phyloP scores from a whole-genome alignment of 1,140 invertebrate genomes.

The Halictus rubicundus region DNA sequence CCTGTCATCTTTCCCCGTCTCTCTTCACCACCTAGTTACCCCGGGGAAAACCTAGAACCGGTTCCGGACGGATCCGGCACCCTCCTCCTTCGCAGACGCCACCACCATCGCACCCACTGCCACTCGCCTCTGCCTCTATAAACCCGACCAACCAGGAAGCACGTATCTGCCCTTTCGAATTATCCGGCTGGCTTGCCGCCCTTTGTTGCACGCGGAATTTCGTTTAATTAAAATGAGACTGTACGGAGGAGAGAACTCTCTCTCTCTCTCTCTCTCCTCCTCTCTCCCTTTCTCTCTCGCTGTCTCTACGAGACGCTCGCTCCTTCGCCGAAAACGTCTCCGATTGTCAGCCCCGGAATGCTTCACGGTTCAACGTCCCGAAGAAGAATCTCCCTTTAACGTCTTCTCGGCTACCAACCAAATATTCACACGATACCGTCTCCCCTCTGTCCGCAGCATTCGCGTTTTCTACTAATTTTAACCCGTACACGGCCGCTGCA shows the following conservation, averaged over 20 bases:
- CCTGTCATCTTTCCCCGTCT: slow-evolving; percentile 50
- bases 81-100: slow-evolving; percentile 51
- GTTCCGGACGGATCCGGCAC: slow-evolving; percentile 53
- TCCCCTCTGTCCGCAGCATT: too few species aligned
- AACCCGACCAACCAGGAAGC: slow-evolving; percentile 68
- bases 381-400: background rate
- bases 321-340: slow-evolving; percentile 7
- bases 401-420: background rate
- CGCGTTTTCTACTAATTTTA: too few species aligned
- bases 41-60: slow-evolving; percentile 62
- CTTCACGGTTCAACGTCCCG: background rate
- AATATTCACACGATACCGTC: too few species aligned
- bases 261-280: background rate
- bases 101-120: slow-evolving; percentile 48
- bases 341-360: background rate
- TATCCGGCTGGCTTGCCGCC: slow-evolving; percentile 66
- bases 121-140: slow-evolving; percentile 57
- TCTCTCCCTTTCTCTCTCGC: background rate
- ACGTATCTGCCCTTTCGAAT: slow-evolving; percentile 70
- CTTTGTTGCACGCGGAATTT: slow-evolving; percentile 67
- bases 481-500: too few species aligned
- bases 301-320: background rate
- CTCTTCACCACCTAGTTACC: slow-evolving; percentile 67
- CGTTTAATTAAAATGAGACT: slow-evolving; percentile 69
- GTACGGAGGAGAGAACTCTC: slow-evolving; percentile 19